Base-by-base conservation (phyloP, 2,797 vertebrate genomes). In the Typhlichthys eigenmanni region DNA sequence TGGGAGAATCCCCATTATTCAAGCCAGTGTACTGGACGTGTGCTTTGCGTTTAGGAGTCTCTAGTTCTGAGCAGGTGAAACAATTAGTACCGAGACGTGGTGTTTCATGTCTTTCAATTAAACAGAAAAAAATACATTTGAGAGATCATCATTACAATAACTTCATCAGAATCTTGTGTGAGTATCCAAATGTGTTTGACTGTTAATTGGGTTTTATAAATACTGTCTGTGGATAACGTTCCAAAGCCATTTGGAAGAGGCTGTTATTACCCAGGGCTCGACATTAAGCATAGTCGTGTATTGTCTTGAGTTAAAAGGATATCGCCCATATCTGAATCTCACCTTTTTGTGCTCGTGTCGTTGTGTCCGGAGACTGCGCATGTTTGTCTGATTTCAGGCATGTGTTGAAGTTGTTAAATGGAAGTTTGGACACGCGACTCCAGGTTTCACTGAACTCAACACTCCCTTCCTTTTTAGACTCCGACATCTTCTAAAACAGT, bases 1-100 rank as follows among this genome's bases (percentile, higher is more conserved):
- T 80, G 10, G 96, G 96, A 69, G 97, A 99, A 48, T 92, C 90
- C 5, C 70, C 87, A 68, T 72, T 68, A 59, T 63, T 80, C 47
- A 82, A 29, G 13, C 71, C 66, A 0, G 57, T 55, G 66, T 65
- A 88, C 60, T 78, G 69, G 60, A 71, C 46, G 64, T 43, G 74
- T 57, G 82, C 51, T 76, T 54, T 56, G 38, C 68, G 71, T 51
- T 77, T 81, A 0, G 92, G 93, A 52, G 91, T 93, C 76, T 83
- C 83, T 13, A 87, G 49, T 62, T 79, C 92, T 93, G 82, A 16
- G 3, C 2, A 32, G 45, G 10, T 57, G 14, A 56, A 38, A 61
- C 19, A 58, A 24, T 34, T n/a, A 58, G 0, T 3, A 58, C 5
- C 3, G 3, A 32, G 5, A 45, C 1, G 8, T 38, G 8, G 1